These are phyloP conservation scores for Dioctria rufipes DNA, from an alignment of 2,888 invertebrate species.

Conservation along the genomic window DNA sequence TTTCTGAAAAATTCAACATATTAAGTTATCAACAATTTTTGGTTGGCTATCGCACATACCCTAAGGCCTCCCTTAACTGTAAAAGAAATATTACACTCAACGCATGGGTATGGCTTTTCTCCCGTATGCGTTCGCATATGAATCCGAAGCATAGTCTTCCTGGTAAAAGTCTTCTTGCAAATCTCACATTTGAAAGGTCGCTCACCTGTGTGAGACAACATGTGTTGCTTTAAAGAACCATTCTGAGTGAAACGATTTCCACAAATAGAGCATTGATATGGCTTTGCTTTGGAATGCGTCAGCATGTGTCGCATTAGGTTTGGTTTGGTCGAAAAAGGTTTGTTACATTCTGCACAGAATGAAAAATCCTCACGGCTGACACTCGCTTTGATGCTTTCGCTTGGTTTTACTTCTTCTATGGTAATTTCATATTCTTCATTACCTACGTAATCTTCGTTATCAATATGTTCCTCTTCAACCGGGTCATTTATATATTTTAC, in stretches of 20 bases:
- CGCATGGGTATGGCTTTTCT: constrained; percentile 61
- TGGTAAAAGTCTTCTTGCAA: constrained; percentile 51
- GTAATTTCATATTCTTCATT: not conserved
- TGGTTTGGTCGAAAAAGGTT: constrained; percentile 51
- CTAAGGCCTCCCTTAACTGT: constrained; percentile 43
- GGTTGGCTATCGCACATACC: not conserved
- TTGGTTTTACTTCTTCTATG: not conserved
- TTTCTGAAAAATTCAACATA: not conserved
- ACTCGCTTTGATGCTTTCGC: not conserved
- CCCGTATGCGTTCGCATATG: constrained; percentile 64
- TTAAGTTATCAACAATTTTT: not conserved
- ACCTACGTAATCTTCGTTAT: not conserved
- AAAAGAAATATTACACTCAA: constrained; percentile 47
- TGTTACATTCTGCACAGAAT: constrained; percentile 50
- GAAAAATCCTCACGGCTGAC: not conserved
- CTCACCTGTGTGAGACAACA: constrained; percentile 56
- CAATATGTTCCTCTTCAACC: not conserved
- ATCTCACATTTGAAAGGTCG: constrained; percentile 48
- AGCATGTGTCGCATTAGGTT: constrained; percentile 55
- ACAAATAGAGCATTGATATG: constrained; percentile 54
- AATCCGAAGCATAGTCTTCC: constrained; percentile 44
- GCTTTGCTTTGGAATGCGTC: constrained; percentile 49
- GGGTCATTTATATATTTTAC: not conserved
- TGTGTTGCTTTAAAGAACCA: constrained; percentile 54
- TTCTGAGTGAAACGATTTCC: constrained; percentile 52